Evolutionary conservation across 2,888 invertebrate species (phyloP).

Genomic region (Anthophora plumipes): DNA sequence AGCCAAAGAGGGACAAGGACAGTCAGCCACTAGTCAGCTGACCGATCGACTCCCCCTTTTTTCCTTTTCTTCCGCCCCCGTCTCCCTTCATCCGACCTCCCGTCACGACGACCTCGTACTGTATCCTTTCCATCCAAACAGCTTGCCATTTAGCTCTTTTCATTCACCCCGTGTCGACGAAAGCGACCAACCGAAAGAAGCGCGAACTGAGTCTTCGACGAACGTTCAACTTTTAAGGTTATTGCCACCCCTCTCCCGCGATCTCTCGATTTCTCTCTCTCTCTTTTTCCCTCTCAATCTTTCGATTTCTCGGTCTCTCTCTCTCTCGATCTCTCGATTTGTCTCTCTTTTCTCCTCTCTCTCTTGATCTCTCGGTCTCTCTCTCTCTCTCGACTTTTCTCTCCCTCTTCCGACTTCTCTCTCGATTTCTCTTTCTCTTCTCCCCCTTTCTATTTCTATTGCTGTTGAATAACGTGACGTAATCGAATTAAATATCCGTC

Average conservation of each 20-base stretch:
- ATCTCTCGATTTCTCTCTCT: not conserved
- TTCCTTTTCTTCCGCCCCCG: constrained; percentile 26
- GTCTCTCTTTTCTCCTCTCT: no score
- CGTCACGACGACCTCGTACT: constrained; percentile 8
- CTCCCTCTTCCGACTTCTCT: no score
- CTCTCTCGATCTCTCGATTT: no score
- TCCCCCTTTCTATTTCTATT: no score
- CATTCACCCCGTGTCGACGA: constrained; percentile 19
- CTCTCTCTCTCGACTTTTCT: not conserved
- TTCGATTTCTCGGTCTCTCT: no score
- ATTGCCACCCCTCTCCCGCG: constrained; percentile 2
- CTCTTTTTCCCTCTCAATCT: not conserved
- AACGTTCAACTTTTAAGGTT: constrained; percentile 45
- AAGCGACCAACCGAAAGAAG: constrained; percentile 25
- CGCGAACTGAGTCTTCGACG: constrained; percentile 12
- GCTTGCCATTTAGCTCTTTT: constrained; percentile 33
- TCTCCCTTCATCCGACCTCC: constrained; percentile 5
- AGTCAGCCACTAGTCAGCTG: constrained; percentile 64
- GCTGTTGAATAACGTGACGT: constrained; percentile 31
- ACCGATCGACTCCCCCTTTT: constrained; percentile 58
- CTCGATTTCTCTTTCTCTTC: no score
- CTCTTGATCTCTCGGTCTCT: not conserved
- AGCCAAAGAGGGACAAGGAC: constrained; percentile 69
- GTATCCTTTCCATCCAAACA: constrained; percentile 16
- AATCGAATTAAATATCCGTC: constrained; percentile 33